Base-by-base conservation (phyloP, 2,797 vertebrate genomes). In the Spondyliosoma cantharus region DNA sequence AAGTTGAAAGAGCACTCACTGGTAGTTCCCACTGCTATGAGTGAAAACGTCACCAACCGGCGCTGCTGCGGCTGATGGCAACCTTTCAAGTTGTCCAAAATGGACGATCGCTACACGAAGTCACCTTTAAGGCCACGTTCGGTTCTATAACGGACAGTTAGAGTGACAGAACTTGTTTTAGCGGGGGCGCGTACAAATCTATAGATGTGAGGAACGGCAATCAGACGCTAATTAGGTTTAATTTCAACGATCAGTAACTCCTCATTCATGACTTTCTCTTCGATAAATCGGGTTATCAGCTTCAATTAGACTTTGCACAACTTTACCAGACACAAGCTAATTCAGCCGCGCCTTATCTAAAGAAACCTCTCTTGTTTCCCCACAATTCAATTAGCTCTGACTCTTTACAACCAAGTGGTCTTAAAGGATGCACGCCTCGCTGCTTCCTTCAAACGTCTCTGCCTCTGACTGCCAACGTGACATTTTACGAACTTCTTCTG, bases 261-360 rank as follows among this genome's bases (percentile, higher is more conserved):
- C 49, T 58, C 37, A 77, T 71, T 73, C 53, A 57, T 29, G 53
- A 43, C 64, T 72, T 32, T 25, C 5, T 22, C 15, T 42, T 54
- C 3, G 2, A 67, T 74, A 50, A 78, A 37, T 70, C 65, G 17
- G 37, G 13, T 83, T 71, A 74, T 75, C 67, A 64, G 45, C n/a
- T 66, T 77, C 16, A 57, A 59, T 80, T 80, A 49, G 24, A 22
- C 32, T 71, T 57, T 59, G 4, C 19, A 22, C 27, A 76, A 49
- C 49, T 59, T 67, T 7, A 20, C 50, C 27, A 69, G 29, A 79
- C 25, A 65, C 20, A 29, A 69, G 7, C 62, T 71, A 53, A 80
- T 82, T 79, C 50, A 49, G n/a, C 64, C 24, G 0, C 50, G 43
- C 16, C 54, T 80, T 86, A 80, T 79, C 70, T 65, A 53, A 70